Base-by-base conservation (phyloP, 2,888 invertebrate species). In the Caradrina clavipalpis region DNA sequence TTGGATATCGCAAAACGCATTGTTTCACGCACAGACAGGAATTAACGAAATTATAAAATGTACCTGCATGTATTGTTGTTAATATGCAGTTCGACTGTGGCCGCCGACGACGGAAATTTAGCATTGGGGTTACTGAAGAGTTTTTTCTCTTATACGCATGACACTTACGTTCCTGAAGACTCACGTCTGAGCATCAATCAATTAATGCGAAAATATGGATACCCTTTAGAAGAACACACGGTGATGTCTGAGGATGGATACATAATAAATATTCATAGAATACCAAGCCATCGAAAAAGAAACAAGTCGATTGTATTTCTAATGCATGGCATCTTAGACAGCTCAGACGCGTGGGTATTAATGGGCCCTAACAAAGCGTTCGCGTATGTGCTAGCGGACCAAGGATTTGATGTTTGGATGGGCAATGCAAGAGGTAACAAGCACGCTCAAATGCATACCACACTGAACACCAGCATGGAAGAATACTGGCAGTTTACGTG, bases 351-450 rank as follows among this genome's bases (percentile, higher is more conserved):
- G 50, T 87, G 86, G 86, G n/a, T 87, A n/a, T 91, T 97, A 2
- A 96, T 97, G 84, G 97, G 97, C 17, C 97, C 96, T 3, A 92
- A 96, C 61, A 96, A 97, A 77, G 97, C 96, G 81, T 80, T 95
- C 64, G 98, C 92, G 82, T 98, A 96, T 92, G 95, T 97, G 85
- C 95, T 98, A 66, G 96, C 97, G 0, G 97, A 97, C 74, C 86
- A 91, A 59, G 97, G 97, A 1, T 97, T 96, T 84, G 97, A 98
- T 83, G 97, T 98, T 0, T 99, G 98, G 98, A 87, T 99, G 88
- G 98, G 98, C 0, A 99, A 99, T 90, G 97, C 97, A 1, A 96
- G 98, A 83, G 98, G 98, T 0, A 98, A 98, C 90, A 96, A 96
- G 86, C 87, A 94, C 7, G 82, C 73, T 2, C 69, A 91, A 8